Conservation (phyloP, 2,797 vertebrate species). For the Scolopax bukidnonensis region DNA sequence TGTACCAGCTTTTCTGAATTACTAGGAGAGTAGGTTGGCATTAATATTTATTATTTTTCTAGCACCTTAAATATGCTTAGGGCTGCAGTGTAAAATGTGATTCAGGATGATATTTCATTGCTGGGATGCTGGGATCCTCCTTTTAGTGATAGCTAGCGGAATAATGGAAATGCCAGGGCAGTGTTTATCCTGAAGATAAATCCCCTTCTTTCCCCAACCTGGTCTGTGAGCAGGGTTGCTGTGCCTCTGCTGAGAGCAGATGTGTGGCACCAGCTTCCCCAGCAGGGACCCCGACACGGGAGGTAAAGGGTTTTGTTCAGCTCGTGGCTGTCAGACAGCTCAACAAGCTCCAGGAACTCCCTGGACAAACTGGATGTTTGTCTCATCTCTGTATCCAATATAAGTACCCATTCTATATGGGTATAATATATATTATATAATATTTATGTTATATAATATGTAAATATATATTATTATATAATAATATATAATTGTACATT, state of each 20-base stretch:
- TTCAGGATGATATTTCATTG: not conserved
- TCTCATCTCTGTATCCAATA: not conserved
- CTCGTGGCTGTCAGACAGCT: rapidly evolving
- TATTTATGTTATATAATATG: too few relatives aligned
- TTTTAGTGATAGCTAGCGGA: not conserved
- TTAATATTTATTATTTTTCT: not conserved
- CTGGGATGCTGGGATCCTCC: not conserved
- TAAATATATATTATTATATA: too few relatives aligned
- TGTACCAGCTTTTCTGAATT: not conserved
- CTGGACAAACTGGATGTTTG: not conserved
- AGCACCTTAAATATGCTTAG: not conserved
- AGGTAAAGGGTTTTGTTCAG: not conserved
- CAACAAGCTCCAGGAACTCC: not conserved
- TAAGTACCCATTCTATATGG: too few relatives aligned
- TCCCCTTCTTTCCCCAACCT: not conserved
- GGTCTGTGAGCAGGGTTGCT: not conserved
- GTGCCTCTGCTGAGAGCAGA: not conserved
- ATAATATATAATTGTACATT: too few relatives aligned
- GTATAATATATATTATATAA: too few relatives aligned
- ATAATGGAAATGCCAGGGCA: not conserved
- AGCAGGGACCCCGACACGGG: rapidly evolving
- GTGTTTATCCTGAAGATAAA: not conserved
- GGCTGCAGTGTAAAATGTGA: not conserved
- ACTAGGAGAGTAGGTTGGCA: not conserved
- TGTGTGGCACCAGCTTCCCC: not conserved